Evolutionary conservation across 2,113 vertebrate genomes (phyloP).

Genomic region (Irena cyanogastra): DNA sequence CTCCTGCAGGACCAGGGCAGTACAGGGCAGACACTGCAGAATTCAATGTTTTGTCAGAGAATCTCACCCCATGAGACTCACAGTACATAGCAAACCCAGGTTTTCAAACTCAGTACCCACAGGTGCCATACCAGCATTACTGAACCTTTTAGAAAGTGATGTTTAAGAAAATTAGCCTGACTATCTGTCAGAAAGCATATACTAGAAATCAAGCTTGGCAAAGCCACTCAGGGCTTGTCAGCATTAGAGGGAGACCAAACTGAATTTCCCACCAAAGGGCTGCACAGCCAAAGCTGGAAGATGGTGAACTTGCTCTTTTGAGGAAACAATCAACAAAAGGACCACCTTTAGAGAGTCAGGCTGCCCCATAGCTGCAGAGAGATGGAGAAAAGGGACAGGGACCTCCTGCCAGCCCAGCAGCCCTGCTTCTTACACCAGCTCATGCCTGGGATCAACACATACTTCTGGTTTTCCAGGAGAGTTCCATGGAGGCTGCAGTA

Average conservation of each 20-base stretch:
- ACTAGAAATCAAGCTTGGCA: not conserved
- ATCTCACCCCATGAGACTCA: not conserved
- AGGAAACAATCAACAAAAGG: not conserved
- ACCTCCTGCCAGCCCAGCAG: not conserved
- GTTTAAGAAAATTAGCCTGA: not conserved
- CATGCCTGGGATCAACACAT: not conserved
- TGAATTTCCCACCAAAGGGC: not conserved
- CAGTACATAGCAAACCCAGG: not conserved
- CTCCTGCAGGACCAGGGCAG: not conserved
- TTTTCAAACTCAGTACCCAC: not conserved
- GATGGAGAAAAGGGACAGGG: not conserved
- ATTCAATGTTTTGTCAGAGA: not conserved
- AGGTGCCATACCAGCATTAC: not conserved
- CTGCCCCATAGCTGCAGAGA: not conserved
- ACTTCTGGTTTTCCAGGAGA: not conserved
- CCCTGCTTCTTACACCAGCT: not conserved
- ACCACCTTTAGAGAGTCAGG: not conserved
- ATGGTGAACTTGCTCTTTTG: not conserved
- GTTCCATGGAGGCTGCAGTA: not conserved
- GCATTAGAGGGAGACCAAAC: not conserved
- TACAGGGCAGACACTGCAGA: not conserved
- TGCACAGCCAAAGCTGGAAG: not conserved
- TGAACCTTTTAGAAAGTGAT: not conserved
- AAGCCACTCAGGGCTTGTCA: not conserved
- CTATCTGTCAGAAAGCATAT: not conserved